Base-by-base conservation (phyloP, 1,140 invertebrate species). In the Hormaphis cornu region DNA sequence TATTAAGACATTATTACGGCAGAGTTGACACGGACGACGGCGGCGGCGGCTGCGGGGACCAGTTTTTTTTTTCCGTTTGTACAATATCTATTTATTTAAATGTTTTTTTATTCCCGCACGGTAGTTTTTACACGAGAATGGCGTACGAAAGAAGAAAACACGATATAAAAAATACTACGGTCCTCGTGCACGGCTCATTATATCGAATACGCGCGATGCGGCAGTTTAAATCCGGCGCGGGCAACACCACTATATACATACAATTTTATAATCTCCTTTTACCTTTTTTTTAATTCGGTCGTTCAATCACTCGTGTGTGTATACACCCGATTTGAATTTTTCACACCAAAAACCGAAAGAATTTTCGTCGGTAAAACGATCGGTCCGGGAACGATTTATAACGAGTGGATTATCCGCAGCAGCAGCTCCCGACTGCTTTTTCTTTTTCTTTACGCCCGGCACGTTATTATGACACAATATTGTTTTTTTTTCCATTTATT, bases 81-180 rank as follows among this genome's bases (percentile, higher is more conserved):
- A n/a, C n/a, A n/a, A 40, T 40, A 40, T 14, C 37, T 40, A 40
- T 58, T 16, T 40, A 16, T 58, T 40, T 22, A 42, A 14, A n/a
- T 54, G 9, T 30, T 12, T 52, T 28, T 16, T 24, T 42, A n/a
- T 28, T 10, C 37, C 16, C n/a, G 16, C 14, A 26, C 22, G 40
- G 58, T 61, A 46, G 46, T 61, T n/a, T n/a, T 61, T 61, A 61
- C 58, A 61, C 58, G 46, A 46, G 28, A 61, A 61, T 61, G 58
- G 58, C 58, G 20, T 53, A 35, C 35, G 40, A 8, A 9, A 14
- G 12, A 8, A 12, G 2, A 30, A 20, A 28, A 30, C 7, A 8
- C 7, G 14, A 40, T 8, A 40, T 40, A 40, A 42, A 42, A 24
- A 44, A n/a, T n/a, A n/a, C n/a, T n/a, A n/a, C n/a, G n/a, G n/a